phyloP scores from a whole-genome alignment of 2,888 invertebrate species.

The Cynaeus angustus region DNA sequence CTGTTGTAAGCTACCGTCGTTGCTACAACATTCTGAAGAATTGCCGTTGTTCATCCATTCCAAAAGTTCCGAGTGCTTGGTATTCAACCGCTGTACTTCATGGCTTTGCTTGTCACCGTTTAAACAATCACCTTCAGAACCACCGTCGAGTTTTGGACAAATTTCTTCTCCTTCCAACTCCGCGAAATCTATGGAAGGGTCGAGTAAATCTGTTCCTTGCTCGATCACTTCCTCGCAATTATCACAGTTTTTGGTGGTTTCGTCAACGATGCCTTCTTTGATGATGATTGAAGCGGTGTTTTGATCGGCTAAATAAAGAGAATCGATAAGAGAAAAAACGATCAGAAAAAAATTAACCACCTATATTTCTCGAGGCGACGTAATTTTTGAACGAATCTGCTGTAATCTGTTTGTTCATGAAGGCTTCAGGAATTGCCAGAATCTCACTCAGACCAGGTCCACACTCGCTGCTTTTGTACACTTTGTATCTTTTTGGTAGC shows the following conservation, averaged over 20 bases:
- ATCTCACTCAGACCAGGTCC: conserved; percentile 67
- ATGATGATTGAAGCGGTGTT: conserved; percentile 37
- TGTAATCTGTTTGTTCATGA: conserved; percentile 66
- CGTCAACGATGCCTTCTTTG: conserved; percentile 44
- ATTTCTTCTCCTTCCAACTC: conserved; percentile 16
- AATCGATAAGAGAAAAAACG: neutral
- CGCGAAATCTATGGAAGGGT: conserved; percentile 57
- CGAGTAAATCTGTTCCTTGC: conserved; percentile 68
- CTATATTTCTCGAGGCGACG: conserved; percentile 48
- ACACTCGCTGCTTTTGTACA: conserved; percentile 53
- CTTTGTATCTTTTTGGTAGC: conserved; percentile 36
- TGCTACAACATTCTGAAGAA: conserved; percentile 36
- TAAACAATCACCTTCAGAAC: conserved; percentile 13
- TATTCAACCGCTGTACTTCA: conserved; percentile 4
- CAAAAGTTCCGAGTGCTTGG: conserved; percentile 19
- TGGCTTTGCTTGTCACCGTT: conserved; percentile 9
- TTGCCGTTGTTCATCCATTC: conserved; percentile 48
- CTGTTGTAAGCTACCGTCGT: conserved; percentile 22
- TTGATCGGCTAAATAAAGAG: conserved; percentile 15
- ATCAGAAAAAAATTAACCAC: conserved; percentile 22
- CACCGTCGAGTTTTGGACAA: neutral
- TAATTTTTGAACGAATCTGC: conserved; percentile 62
- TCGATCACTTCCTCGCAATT: conserved; percentile 61
- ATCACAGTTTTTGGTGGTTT: conserved; percentile 45
- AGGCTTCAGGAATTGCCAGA: conserved; percentile 68